Evolutionary conservation across 2,113 vertebrate genomes (phyloP).

Genomic region (Capreolus pygargus): DNA sequence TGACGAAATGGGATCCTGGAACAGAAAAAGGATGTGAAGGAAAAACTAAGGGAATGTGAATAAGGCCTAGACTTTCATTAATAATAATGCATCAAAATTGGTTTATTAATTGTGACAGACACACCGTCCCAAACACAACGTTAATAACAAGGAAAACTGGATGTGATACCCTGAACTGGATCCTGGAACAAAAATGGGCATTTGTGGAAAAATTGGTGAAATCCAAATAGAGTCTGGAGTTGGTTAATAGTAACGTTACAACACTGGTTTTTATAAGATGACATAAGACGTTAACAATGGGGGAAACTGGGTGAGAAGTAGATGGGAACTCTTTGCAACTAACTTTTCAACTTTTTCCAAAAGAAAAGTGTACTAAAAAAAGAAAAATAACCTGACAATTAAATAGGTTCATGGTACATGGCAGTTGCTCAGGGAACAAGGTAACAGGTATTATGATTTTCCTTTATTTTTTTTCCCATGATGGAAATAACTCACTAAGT

Average conservation of each 20-base stretch:
- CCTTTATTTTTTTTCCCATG: neutral
- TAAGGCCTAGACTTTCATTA: neutral
- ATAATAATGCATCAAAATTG: neutral
- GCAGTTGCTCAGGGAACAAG: neutral
- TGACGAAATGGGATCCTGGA: neutral
- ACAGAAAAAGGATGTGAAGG: neutral
- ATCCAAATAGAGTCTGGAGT: neutral
- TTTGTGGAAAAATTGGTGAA: neutral
- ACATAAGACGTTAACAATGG: neutral
- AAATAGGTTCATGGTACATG: neutral
- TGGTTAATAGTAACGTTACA: fast-evolving
- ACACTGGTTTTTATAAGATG: neutral
- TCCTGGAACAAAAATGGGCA: neutral
- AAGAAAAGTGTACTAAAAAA: neutral
- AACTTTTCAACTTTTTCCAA: neutral
- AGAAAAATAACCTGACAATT: neutral
- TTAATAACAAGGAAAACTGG: neutral
- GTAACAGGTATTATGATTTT: neutral
- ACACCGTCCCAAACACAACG: neutral
- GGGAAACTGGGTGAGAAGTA: neutral
- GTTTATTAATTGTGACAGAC: neutral
- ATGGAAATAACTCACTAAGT: neutral
- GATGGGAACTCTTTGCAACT: neutral
- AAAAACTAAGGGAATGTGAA: neutral
- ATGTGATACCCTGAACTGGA: neutral